Evolutionary conservation across 2,797 vertebrate species (phyloP).

Genomic region (Coracias cyanogaster): DNA sequence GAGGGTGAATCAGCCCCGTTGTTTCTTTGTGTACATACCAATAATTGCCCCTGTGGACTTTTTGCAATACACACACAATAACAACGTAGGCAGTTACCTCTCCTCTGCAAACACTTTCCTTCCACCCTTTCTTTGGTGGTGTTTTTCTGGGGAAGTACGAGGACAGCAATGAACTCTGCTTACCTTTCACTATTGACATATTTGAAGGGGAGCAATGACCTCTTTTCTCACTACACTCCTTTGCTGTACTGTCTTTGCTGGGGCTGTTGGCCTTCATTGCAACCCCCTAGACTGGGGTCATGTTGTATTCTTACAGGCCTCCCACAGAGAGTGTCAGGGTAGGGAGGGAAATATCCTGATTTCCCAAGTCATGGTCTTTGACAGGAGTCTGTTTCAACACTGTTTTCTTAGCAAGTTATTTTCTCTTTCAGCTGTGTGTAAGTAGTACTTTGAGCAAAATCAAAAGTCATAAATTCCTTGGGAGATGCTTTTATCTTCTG

Average conservation of each 20-base stretch:
- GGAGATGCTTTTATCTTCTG: background rate
- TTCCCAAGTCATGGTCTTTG: background rate
- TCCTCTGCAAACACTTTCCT: background rate
- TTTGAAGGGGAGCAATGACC: background rate
- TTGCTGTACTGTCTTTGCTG: background rate
- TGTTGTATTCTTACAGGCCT: background rate
- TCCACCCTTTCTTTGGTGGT: background rate
- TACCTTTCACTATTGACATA: background rate
- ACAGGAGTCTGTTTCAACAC: background rate
- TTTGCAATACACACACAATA: background rate
- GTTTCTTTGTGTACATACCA: background rate
- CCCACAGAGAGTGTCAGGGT: background rate
- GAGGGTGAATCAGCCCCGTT: background rate
- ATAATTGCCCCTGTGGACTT: background rate
- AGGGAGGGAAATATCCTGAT: background rate
- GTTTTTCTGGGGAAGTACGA: background rate
- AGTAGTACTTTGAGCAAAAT: slow-evolving; percentile 9
- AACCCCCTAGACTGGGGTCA: background rate
- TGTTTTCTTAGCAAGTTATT: slow-evolving; percentile 10
- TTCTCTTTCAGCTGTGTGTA: background rate
- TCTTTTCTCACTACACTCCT: background rate
- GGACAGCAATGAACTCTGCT: background rate
- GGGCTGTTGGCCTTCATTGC: background rate
- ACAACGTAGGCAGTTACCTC: background rate
- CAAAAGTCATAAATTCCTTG: background rate